These are phyloP conservation scores for Drosophila eugracilis DNA, from an alignment of 1,140 invertebrate species.

Conservation along the genomic window DNA sequence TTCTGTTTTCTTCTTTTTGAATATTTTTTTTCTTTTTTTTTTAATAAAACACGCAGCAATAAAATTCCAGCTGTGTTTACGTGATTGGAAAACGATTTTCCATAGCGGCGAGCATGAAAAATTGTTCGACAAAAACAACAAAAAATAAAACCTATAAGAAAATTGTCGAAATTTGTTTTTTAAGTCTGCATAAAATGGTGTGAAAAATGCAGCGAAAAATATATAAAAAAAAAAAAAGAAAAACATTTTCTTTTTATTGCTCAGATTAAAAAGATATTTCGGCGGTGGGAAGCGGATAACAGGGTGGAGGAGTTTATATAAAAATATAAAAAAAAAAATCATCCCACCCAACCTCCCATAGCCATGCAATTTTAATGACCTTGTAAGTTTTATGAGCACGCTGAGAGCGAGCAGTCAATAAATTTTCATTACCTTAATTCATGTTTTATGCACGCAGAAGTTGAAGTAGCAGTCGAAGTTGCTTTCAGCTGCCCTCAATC, in stretches of 20 bases:
- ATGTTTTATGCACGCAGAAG: slow-evolving; percentile 69
- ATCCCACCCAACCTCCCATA: slow-evolving; percentile 2
- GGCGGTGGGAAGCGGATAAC: slow-evolving; percentile 23
- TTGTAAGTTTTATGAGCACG: slow-evolving; percentile 64
- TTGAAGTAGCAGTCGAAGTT: slow-evolving; percentile 48
- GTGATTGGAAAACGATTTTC: slow-evolving; percentile 82
- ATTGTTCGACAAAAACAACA: slow-evolving; percentile 40
- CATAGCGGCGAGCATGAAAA: slow-evolving; percentile 71
- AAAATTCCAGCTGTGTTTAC: slow-evolving; percentile 82
- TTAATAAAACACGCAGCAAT: slow-evolving; percentile 77
- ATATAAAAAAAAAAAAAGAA: slow-evolving; percentile 1
- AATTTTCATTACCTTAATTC: slow-evolving; percentile 81
- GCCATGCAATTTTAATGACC: slow-evolving; percentile 59
- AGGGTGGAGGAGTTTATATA: not conserved
- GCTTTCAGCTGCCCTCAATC: slow-evolving; percentile 40
- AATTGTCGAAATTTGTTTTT: slow-evolving; percentile 34
- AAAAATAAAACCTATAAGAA: slow-evolving; percentile 22
- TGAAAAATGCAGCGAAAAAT: slow-evolving; percentile 48
- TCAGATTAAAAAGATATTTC: slow-evolving; percentile 64
- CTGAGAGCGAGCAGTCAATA: slow-evolving; percentile 64
- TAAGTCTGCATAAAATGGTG: slow-evolving; percentile 33
- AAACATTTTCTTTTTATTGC: slow-evolving; percentile 68
- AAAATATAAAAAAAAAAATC: not conserved
- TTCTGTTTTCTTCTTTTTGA: slow-evolving; percentile 8
- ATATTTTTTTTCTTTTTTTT: slow-evolving; percentile 34